Evolutionary conservation across 2,888 invertebrate genomes (phyloP), one percentile per base, ranked within the genome.

Genomic region (Bursaphelenchus okinawaensis): DNA sequence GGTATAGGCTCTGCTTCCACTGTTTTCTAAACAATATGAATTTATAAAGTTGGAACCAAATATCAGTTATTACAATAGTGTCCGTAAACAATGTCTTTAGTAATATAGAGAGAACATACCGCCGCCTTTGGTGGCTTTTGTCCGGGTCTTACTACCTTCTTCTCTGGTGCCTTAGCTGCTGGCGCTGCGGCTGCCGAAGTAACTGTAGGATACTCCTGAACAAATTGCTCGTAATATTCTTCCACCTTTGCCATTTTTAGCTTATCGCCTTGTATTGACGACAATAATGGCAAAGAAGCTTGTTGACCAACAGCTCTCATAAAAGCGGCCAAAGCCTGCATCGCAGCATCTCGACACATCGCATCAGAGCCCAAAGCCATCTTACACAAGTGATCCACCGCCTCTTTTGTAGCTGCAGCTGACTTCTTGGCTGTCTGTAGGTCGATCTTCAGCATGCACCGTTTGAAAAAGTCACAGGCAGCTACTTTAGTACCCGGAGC

Each of bases 231-330:
- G 26, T 20, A 62, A 20, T 29, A 31, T 19, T 65, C 63, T 23
- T 63, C 28, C 7, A 69, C 71, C 50, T 70, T 70, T 3, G 63
- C 31, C 70, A 70, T 70, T 56, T 70, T 70, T n/a, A 73, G 16
- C 51, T 74, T 74, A 55, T 80, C 80, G 2, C 73, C 56, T 0
- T 63, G 72, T 23, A 79, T 67, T 19, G 54, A 59, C 0, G 40
- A 24, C 4, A 70, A 20, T 22, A 70, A 55, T 7, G 52, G n/a
- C 29, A 40, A 4, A 12, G 56, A 61, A 4, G 56, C 7, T 24
- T 93, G 93, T 81, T 96, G 95, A 0, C 94, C 91, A 12, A 95
- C 90, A 4, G 94, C 87, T 84, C 93, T 94, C 86, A 93, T 89
- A 0, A 92, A 89, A 0, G 93, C 93, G 9, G 96, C 98, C 19